phyloP scores from a whole-genome alignment of 1,140 invertebrate species.

The Achatina immaculata region DNA sequence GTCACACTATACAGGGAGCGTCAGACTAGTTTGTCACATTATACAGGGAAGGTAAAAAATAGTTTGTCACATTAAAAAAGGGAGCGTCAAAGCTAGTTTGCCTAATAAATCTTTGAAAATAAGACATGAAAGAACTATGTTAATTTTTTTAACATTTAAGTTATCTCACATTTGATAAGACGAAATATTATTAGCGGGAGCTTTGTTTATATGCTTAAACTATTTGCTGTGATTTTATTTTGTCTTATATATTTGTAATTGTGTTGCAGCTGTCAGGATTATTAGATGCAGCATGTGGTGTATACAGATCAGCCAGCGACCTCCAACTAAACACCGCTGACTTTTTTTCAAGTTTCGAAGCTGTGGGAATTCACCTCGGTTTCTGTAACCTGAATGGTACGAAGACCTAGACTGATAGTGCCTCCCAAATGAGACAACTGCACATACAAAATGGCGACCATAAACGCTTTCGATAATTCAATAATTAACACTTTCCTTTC shows the following conservation, averaged over 20 bases:
- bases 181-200: too few relatives aligned
- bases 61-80: too few relatives aligned
- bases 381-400: constrained; percentile 16
- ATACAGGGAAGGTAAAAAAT: too few relatives aligned
- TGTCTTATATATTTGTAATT: neutral
- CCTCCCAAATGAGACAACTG: too few relatives aligned
- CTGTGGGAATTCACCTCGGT: constrained; percentile 1
- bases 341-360: neutral
- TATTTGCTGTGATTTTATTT: neutral
- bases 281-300: constrained; percentile 2
- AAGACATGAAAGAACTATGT: neutral
- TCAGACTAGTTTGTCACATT: too few relatives aligned
- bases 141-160: neutral
- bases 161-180: neutral
- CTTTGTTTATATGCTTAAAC: neutral
- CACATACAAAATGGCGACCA: too few relatives aligned
- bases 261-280: neutral
- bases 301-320: constrained; percentile 17
- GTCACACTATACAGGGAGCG: too few relatives aligned
- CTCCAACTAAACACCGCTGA: neutral
- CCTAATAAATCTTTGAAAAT: too few relatives aligned
- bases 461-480: too few relatives aligned
- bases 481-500: too few relatives aligned
- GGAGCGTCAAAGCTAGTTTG: neutral
- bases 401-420: too few relatives aligned